Percentiles rank a stretch among this genome's conserved stretches.
Conservation (phyloP, 2,888 invertebrate species). For the Norana najaformis region DNA sequence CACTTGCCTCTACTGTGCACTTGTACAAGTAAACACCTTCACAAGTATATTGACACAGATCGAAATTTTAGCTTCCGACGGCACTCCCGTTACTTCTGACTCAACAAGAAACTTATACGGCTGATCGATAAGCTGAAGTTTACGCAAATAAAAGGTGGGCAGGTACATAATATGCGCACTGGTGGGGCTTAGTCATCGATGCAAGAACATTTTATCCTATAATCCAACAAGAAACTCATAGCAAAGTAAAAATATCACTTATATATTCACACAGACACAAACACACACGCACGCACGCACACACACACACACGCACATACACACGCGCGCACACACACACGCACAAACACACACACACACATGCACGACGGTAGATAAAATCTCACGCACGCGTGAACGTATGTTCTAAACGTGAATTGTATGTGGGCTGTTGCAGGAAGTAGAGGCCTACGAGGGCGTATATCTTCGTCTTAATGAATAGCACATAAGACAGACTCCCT, state of each 20-base stretch:
- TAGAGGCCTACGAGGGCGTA: background rate
- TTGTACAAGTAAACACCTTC: too few species aligned
- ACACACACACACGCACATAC: background rate
- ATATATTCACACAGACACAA: too few species aligned
- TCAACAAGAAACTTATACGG: background rate
- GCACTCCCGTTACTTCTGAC: background rate
- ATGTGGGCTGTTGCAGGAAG: background rate
- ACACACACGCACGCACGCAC: too few species aligned
- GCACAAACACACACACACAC: background rate
- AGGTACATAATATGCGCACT: background rate
- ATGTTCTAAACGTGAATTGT: background rate
- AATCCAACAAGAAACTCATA: background rate
- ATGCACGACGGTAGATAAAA: background rate
- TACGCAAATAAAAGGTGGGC: background rate
- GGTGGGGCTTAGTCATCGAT: background rate
- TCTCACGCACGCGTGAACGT: background rate
- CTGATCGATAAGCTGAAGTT: background rate
- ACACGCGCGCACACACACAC: background rate
- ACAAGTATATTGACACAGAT: too few species aligned
- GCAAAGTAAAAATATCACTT: background rate
- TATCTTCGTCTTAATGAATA: background rate
- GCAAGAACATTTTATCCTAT: background rate
- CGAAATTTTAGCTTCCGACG: too few species aligned
- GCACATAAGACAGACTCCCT: background rate
- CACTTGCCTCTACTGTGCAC: too few species aligned